Percentiles rank a stretch among this genome's conserved stretches.
These are phyloP conservation scores for Mercenaria mercenaria DNA, from an alignment of 1,140 invertebrate genomes.

Conservation along the genomic window DNA sequence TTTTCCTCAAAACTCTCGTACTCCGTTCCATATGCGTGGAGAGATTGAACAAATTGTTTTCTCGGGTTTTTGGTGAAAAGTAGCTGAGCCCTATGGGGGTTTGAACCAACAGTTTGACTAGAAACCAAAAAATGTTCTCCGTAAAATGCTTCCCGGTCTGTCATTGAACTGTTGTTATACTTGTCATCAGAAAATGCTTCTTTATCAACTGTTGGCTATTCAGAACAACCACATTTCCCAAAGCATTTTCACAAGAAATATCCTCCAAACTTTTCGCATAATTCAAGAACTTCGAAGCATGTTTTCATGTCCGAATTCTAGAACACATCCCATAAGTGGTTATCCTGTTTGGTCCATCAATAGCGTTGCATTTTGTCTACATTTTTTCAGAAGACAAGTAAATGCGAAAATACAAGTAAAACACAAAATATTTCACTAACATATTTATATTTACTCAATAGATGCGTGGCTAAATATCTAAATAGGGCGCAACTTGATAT, in stretches of 20 bases:
- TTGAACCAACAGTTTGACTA: not conserved
- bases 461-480: no score
- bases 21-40: not conserved
- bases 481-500: no score
- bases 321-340: not conserved
- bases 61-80: not conserved
- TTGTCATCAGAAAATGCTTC: not conserved
- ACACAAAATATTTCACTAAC: no score
- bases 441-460: no score
- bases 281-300: not conserved
- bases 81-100: not conserved
- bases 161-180: not conserved
- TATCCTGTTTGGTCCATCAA: not conserved
- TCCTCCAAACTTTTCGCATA: not conserved
- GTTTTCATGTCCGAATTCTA: slow-evolving; percentile 16
- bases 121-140: not conserved
- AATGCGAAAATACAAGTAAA: no score
- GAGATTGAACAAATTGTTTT: not conserved
- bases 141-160: slow-evolving; percentile 2
- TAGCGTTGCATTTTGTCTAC: not conserved
- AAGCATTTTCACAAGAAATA: not conserved
- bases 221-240: not conserved
- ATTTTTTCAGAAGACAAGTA: not conserved
- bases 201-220: slow-evolving; percentile 3
- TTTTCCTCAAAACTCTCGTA: not conserved